These are phyloP conservation scores for Scylla paramamosain DNA, from an alignment of 1,140 invertebrate genomes.

Conservation along the genomic window DNA sequence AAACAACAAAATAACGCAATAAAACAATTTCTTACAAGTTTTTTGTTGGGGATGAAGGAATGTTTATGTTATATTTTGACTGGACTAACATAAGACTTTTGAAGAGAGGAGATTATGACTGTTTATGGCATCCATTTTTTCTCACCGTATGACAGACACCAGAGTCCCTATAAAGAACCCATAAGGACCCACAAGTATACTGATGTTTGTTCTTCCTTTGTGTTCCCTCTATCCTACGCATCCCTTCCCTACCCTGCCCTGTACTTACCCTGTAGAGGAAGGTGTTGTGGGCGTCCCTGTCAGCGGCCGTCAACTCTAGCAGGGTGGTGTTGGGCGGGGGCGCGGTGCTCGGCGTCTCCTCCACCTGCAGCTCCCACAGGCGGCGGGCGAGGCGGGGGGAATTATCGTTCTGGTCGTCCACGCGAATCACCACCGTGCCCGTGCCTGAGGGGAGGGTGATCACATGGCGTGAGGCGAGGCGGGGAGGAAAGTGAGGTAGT, in stretches of 20 bases:
- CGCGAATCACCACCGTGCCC: conserved; percentile 33
- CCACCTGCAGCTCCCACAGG: conserved; percentile 35
- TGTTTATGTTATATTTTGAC: too few relatives aligned
- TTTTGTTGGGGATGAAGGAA: too few relatives aligned
- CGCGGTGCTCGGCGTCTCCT: neutral
- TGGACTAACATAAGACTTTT: too few relatives aligned
- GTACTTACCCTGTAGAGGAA: conserved; percentile 47
- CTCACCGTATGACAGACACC: too few relatives aligned
- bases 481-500: neutral
- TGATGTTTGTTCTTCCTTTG: neutral
- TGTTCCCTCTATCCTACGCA: neutral
- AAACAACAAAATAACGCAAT: too few relatives aligned
- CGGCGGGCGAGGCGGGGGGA: conserved; percentile 16
- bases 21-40: too few relatives aligned
- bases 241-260: neutral
- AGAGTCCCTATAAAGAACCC: too few relatives aligned
- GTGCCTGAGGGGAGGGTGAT: conserved; percentile 16
- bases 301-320: conserved; percentile 34
- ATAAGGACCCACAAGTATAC: too few relatives aligned
- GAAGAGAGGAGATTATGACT: too few relatives aligned
- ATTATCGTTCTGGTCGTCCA: conserved; percentile 45
- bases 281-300: conserved; percentile 26
- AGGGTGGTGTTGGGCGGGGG: conserved; percentile 37
- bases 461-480: neutral
- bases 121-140: too few relatives aligned